A percentile compares a stretch with the other conserved stretches of the same genome.
Evolutionary conservation across 2,797 vertebrate genomes (phyloP).

Genomic region (Ciconia nigra): DNA sequence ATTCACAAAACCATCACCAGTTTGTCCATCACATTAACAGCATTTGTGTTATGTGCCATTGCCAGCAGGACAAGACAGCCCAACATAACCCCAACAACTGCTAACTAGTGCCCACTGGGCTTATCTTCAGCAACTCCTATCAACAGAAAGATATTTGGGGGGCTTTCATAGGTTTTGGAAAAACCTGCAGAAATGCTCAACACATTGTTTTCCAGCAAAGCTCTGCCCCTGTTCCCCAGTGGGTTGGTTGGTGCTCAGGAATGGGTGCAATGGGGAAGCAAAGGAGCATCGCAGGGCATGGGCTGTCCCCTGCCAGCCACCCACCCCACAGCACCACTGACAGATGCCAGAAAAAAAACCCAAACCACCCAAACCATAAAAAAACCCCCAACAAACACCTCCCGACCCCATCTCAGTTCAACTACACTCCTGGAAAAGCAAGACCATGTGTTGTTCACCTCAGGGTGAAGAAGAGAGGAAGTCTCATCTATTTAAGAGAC

Average conservation of each 20-base stretch:
- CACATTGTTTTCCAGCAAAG: background rate
- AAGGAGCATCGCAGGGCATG: rapidly evolving
- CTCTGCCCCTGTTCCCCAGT: background rate
- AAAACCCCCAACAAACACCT: background rate
- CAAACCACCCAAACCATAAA: too few relatives aligned
- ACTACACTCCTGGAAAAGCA: background rate
- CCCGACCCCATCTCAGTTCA: background rate
- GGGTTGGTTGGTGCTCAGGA: too few relatives aligned
- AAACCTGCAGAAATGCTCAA: background rate
- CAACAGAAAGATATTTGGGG: background rate
- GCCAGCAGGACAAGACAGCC: background rate
- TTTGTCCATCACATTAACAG: background rate
- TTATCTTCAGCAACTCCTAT: background rate
- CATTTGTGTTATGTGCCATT: background rate
- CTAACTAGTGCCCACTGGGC: background rate
- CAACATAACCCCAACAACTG: background rate
- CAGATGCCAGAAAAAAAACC: background rate
- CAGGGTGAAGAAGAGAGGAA: background rate
- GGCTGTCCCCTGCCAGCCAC: background rate
- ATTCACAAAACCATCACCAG: background rate
- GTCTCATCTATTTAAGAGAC: background rate
- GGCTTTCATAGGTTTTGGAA: background rate
- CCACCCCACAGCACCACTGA: background rate
- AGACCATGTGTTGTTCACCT: background rate
- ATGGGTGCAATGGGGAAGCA: background rate